These are phyloP conservation scores for Dicyrtomina minuta DNA, from an alignment of 2,888 invertebrate genomes.

Conservation along the genomic window DNA sequence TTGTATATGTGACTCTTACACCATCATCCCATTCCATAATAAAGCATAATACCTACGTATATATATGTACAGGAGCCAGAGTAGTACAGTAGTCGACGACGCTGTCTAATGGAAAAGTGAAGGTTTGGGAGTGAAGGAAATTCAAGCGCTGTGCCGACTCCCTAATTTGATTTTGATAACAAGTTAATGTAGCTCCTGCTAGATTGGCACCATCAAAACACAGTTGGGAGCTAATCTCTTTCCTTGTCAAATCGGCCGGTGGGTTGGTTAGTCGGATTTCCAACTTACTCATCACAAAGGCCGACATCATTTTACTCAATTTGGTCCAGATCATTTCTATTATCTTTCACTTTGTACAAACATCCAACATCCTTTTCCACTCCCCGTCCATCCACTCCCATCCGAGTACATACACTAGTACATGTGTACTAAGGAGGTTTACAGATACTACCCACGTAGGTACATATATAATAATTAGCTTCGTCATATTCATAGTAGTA, in stretches of 20 bases:
- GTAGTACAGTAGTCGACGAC: too few species aligned
- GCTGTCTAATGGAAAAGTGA: background rate
- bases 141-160: constrained; percentile 36
- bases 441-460: background rate
- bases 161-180: constrained; percentile 53
- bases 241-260: constrained; percentile 37
- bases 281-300: constrained; percentile 34
- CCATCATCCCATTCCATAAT: too few species aligned
- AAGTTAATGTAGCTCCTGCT: constrained; percentile 50
- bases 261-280: constrained; percentile 20
- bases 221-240: constrained; percentile 43
- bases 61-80: too few species aligned
- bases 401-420: background rate
- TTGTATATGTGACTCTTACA: too few species aligned
- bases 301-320: constrained; percentile 41
- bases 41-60: too few species aligned
- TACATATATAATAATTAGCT: background rate
- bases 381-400: background rate
- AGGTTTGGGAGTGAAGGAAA: constrained; percentile 21
- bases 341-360: constrained; percentile 1
- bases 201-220: constrained; percentile 41
- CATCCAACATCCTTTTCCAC: constrained; percentile 3
- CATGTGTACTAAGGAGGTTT: background rate
- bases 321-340: constrained; percentile 26
- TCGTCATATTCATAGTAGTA: too few species aligned